Base-by-base conservation (phyloP, 2,888 invertebrate species). In the Andrena minutula region DNA sequence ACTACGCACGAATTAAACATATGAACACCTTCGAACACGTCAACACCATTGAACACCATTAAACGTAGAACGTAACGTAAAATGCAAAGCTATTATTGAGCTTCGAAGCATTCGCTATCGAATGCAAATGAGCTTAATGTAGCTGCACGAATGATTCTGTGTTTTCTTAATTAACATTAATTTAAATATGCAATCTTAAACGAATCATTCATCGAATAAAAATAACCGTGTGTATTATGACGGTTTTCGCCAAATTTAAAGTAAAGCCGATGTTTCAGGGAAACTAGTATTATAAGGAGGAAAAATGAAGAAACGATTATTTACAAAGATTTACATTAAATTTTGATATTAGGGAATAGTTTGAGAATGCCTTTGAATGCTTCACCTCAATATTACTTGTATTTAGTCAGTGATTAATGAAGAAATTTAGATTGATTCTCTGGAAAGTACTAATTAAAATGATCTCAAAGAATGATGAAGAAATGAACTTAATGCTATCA, bases 311-410 rank as follows among this genome's bases (percentile, higher is more conserved):
- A 16, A 63, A 63, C 32, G 20, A 68, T 75, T 75, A 75, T 75
- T 69, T 75, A 75, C 75, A 75, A 53, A 49, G 41, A 70, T 75
- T 63, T 63, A 70, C 63, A 63, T 63, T 30, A 20, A 51, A 69
- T 53, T 69, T 51, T 16, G 16, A n/a, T 16, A 12, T 51, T 23
- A 10, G 6, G 28, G 10, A 47, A 20, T 23, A 12, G 47, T n/a
- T 51, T 60, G 6, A 60, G 30, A 35, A 35, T 51, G 30, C 16
- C 1, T 20, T 23, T 12, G 12, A 28, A 20, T 10, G 47, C 47
- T 20, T n/a, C 20, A 16, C 4, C 28, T 28, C 7, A 3, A 28
- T 49, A 8, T 12, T 12, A 7, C n/a, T 28, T 47, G 12, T 16
- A 30, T 60, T 70, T 12, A 4, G 47, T 5, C 16, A 47, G 16